Percentiles rank a stretch among this genome's conserved stretches.
phyloP scores from a whole-genome alignment of 1,140 invertebrate species.

The Tachypleus tridentatus region DNA sequence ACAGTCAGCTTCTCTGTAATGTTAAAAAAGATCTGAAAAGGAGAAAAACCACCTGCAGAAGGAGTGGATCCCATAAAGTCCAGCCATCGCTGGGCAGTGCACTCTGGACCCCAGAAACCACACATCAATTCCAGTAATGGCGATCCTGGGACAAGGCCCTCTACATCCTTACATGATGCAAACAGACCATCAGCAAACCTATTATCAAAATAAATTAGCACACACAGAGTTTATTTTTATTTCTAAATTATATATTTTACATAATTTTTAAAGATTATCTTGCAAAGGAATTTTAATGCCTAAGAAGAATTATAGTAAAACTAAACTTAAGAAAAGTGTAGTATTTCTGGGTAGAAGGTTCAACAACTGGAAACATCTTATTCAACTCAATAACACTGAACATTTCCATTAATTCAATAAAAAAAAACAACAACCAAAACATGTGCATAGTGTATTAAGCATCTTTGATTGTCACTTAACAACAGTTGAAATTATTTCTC shows the following conservation, averaged over 20 bases:
- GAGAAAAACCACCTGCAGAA: conserved; percentile 20
- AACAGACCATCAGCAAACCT: conserved; percentile 18
- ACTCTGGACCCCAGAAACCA: conserved; percentile 18
- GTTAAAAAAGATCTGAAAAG: conserved; percentile 23
- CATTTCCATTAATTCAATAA: too few species aligned
- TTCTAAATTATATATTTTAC: background rate
- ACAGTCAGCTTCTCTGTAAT: conserved; percentile 10
- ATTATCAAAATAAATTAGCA: background rate
- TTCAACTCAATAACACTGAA: too few species aligned
- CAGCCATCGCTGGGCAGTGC: conserved; percentile 17
- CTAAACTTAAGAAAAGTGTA: too few species aligned
- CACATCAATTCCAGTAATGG: conserved; percentile 22
- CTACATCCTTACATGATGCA: conserved; percentile 24
- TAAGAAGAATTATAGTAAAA: too few species aligned
- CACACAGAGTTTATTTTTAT: background rate
- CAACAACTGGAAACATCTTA: too few species aligned
- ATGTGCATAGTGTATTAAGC: background rate
- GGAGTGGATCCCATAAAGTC: conserved; percentile 22
- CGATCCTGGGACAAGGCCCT: conserved; percentile 16
- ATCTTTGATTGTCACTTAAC: background rate
- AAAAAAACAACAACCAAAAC: too few species aligned
- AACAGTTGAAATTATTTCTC: background rate
- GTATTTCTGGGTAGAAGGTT: too few species aligned
- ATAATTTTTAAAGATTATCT: background rate
- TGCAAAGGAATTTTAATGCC: too few species aligned